phyloP scores from a whole-genome alignment of 2,888 invertebrate species.

The Oscheius onirici region DNA sequence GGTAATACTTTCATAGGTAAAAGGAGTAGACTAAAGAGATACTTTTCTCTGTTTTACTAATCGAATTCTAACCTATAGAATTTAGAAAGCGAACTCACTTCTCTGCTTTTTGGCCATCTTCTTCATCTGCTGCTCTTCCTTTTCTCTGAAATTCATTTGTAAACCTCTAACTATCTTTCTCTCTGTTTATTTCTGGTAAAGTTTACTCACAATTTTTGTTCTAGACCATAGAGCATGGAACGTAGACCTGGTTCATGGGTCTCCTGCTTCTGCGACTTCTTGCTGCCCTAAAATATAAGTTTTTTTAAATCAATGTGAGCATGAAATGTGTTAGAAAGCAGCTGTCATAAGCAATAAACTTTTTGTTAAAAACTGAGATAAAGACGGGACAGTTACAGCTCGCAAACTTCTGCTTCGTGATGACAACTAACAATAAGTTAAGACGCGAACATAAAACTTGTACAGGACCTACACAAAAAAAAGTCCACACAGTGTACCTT shows the following conservation, averaged over 20 bases:
- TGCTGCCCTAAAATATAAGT: constrained; percentile 17
- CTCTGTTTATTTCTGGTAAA: background rate
- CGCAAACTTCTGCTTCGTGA: no score
- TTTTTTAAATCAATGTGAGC: background rate
- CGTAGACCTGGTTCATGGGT: constrained; percentile 59
- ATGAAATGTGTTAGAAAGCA: background rate
- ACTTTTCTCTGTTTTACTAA: no score
- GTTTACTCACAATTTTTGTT: constrained; percentile 53
- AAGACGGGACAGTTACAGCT: no score
- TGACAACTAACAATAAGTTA: no score
- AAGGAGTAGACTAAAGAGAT: no score
- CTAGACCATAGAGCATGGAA: constrained; percentile 64
- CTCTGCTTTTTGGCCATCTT: constrained; percentile 55
- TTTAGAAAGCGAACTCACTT: constrained; percentile 38
- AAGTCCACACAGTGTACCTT: constrained; percentile 1
- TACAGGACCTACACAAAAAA: no score
- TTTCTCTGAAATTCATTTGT: constrained; percentile 45
- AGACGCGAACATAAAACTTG: no score
- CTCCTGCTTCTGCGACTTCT: constrained; percentile 37
- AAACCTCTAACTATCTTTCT: background rate
- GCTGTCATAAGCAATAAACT: background rate
- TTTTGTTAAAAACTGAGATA: background rate
- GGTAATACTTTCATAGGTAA: background rate
- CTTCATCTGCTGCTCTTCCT: constrained; percentile 49
- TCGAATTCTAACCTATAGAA: constrained; percentile 7